Conservation (phyloP, 2,113 vertebrate species). For the Clinocottus analis region DNA sequence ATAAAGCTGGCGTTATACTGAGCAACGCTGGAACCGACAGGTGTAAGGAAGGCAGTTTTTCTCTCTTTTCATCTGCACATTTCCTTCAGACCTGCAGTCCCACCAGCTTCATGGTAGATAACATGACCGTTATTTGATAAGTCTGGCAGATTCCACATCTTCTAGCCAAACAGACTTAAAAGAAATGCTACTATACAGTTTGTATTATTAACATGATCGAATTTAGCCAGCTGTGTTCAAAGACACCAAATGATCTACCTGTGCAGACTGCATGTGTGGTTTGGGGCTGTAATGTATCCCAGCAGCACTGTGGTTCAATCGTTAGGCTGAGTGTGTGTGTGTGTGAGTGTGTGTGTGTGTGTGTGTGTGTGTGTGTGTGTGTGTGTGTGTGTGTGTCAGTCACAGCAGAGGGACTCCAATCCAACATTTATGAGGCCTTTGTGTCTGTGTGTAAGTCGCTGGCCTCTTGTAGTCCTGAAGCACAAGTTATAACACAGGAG, state of each 20-base stretch:
- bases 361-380: too few relatives aligned
- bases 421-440: slow-evolving; percentile 70
- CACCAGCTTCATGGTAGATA: neutral
- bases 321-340: slow-evolving; percentile 32
- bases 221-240: slow-evolving; percentile 26
- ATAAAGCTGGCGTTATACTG: slow-evolving; percentile 6
- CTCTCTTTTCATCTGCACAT: neutral
- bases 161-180: neutral
- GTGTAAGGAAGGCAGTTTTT: neutral
- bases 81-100: neutral
- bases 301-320: slow-evolving; percentile 55
- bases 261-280: slow-evolving; percentile 42
- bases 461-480: slow-evolving; percentile 53
- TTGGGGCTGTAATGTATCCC: slow-evolving; percentile 54
- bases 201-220: neutral
- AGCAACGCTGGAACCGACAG: neutral
- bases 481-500: slow-evolving; percentile 40
- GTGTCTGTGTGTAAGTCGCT: slow-evolving; percentile 50
- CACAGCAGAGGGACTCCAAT: slow-evolving; percentile 54
- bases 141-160: neutral
- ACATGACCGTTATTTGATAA: neutral
- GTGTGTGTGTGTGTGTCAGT: slow-evolving; percentile 16
- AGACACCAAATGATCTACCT: slow-evolving; percentile 10
- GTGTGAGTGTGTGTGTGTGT: slow-evolving; percentile 20
- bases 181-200: neutral